A percentile compares a stretch with the other conserved stretches of the same genome.
Evolutionary conservation across 2,888 invertebrate species (phyloP).

Genomic region (Cheilosia pagana): DNA sequence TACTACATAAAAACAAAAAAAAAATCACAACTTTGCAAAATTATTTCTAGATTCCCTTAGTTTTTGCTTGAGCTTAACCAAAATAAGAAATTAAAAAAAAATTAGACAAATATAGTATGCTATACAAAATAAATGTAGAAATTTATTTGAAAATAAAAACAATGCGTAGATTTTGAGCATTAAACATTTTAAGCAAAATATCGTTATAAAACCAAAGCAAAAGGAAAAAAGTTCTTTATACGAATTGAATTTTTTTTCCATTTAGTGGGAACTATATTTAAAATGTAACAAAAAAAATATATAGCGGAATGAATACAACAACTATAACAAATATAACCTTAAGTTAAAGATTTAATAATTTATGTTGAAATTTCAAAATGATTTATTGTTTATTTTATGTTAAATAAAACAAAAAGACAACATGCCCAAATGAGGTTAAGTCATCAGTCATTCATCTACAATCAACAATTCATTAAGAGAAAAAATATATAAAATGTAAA

Average conservation of each 20-base stretch:
- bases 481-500: constrained; percentile 21
- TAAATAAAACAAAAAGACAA: constrained; percentile 64
- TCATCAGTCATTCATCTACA: constrained; percentile 72
- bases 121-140: constrained; percentile 26
- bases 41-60: constrained; percentile 49
- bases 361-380: constrained; percentile 57
- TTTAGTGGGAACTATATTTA: constrained; percentile 71
- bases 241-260: constrained; percentile 66
- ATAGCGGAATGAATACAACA: constrained; percentile 49
- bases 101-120: constrained; percentile 49
- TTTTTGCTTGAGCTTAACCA: constrained; percentile 61
- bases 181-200: constrained; percentile 38
- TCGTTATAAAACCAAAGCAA: constrained; percentile 31
- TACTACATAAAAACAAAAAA: neutral
- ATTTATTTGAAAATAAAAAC: constrained; percentile 42
- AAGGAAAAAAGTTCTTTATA: constrained; percentile 56
- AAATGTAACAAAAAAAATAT: constrained; percentile 37
- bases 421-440: constrained; percentile 74
- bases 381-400: constrained; percentile 40
- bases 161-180: constrained; percentile 65
- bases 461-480: constrained; percentile 43
- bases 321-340: constrained; percentile 66
- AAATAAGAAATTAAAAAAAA: constrained; percentile 13
- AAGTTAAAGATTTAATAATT: constrained; percentile 61
- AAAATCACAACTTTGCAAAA: constrained; percentile 43